Percentiles rank a stretch among this genome's conserved stretches.
These are phyloP conservation scores for Leptinotarsa defecta DNA, from an alignment of 1,140 invertebrate genomes.

Conservation along the genomic window DNA sequence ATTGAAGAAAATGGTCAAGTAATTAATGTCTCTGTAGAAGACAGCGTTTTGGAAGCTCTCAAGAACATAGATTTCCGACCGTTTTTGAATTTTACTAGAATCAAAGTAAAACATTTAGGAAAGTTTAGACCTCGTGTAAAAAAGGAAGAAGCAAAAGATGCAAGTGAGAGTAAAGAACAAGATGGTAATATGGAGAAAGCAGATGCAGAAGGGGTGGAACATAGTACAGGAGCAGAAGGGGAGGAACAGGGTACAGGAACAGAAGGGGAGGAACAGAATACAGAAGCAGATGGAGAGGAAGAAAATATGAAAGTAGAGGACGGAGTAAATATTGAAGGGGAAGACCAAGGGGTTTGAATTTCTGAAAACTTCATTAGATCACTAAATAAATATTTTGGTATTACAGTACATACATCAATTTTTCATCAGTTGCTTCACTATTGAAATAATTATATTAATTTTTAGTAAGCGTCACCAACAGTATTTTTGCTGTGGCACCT, in stretches of 20 bases:
- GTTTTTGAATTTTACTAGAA: conserved; percentile 15
- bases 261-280: neutral
- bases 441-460: too few relatives aligned
- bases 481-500: too few relatives aligned
- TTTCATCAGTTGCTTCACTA: too few relatives aligned
- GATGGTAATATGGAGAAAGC: neutral
- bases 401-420: neutral
- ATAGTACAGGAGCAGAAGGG: neutral
- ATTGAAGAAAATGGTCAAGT: conserved; percentile 14
- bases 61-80: conserved; percentile 11
- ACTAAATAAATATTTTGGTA: neutral
- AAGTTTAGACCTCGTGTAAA: conserved; percentile 8
- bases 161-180: neutral
- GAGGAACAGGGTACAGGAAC: neutral
- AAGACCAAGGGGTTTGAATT: neutral
- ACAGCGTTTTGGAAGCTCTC: conserved; percentile 10
- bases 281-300: neutral
- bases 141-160: neutral
- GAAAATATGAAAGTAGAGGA: too few relatives aligned
- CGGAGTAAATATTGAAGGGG: neutral
- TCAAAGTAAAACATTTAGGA: conserved; percentile 19
- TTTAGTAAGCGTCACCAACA: too few relatives aligned
- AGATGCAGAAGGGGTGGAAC: neutral
- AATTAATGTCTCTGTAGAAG: conserved; percentile 7
- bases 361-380: neutral